Percentiles rank a stretch among this genome's conserved stretches.
phyloP scores from a whole-genome alignment of 2,888 invertebrate genomes.

The Drosophila atroscutellata region DNA sequence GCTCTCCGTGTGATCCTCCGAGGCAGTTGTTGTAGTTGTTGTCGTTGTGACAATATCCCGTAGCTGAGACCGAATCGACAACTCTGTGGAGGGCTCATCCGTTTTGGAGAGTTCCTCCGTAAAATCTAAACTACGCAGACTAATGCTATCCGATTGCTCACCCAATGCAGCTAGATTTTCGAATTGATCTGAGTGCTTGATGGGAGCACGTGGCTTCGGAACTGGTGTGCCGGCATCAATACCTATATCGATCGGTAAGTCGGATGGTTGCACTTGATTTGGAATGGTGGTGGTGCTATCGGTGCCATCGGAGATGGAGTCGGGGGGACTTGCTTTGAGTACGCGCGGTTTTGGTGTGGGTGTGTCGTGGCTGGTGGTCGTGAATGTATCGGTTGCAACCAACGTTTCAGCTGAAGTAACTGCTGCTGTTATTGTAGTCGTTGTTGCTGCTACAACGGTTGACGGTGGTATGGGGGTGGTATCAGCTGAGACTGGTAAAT shows the following conservation, averaged over 20 bases:
- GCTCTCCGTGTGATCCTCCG: constrained; percentile 78
- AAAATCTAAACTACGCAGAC: constrained; percentile 81
- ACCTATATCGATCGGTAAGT: constrained; percentile 56
- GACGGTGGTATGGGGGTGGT: constrained; percentile 78
- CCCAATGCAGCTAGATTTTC: constrained; percentile 76
- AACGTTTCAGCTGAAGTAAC: constrained; percentile 57
- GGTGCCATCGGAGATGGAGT: constrained; percentile 69
- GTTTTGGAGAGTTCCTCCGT: constrained; percentile 82
- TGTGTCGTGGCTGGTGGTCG: constrained; percentile 65
- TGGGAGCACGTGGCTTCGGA: constrained; percentile 83
- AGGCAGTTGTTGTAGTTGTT: constrained; percentile 74
- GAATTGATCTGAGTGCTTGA: constrained; percentile 75
- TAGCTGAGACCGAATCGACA: constrained; percentile 70
- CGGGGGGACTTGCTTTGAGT: constrained; percentile 80
- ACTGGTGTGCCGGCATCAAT: constrained; percentile 72
- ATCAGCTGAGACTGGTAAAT: constrained; percentile 79
- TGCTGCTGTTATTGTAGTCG: constrained; percentile 76
- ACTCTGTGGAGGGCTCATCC: constrained; percentile 80
- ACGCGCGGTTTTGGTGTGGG: constrained; percentile 86
- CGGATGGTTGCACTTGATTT: constrained; percentile 62
- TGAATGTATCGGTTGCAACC: constrained; percentile 61
- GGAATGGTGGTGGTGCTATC: constrained; percentile 72
- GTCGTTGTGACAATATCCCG: constrained; percentile 70
- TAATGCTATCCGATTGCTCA: constrained; percentile 81
- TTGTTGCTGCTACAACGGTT: constrained; percentile 61